A percentile compares a stretch with the other conserved stretches of the same genome.
These are phyloP conservation scores for Exaiptasia diaphana DNA, from an alignment of 64 coral and sea anemone genomes.

Conservation along the genomic window DNA sequence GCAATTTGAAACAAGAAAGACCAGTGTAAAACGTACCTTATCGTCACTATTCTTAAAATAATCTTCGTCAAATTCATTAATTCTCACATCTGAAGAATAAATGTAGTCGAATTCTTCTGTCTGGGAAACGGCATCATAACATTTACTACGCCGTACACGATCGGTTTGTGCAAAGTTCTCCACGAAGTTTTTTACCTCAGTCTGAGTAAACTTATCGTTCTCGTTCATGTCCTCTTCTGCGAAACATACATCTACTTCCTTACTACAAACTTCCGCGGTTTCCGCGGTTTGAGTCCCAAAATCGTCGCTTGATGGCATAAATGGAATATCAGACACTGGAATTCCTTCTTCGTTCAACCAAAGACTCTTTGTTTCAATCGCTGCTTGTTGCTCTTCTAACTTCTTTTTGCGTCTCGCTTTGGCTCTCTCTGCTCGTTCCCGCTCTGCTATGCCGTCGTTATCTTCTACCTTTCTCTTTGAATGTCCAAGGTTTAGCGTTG, in stretches of 20 bases:
- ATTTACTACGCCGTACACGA: neutral
- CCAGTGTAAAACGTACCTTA: slow-evolving; percentile 47
- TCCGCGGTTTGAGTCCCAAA: neutral
- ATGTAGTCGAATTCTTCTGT: slow-evolving; percentile 38
- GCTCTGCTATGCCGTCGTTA: neutral
- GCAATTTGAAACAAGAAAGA: neutral
- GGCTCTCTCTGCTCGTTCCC: slow-evolving; percentile 16
- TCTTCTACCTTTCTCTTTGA: slow-evolving; percentile 9
- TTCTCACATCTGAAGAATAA: neutral
- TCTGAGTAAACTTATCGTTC: neutral
- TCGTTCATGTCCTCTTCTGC: neutral
- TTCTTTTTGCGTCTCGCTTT: slow-evolving; percentile 10
- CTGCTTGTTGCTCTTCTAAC: neutral
- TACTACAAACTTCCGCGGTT: neutral
- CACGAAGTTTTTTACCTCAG: neutral
- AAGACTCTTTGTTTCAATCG: slow-evolving; percentile 14
- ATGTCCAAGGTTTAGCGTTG: slow-evolving; percentile 32
- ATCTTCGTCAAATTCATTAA: slow-evolving; percentile 18
- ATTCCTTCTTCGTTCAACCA: slow-evolving; percentile 27
- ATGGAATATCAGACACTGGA: slow-evolving; percentile 30
- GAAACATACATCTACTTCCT: neutral
- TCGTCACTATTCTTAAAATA: slow-evolving; percentile 7
- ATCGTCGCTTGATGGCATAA: neutral
- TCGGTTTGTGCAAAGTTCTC: neutral
- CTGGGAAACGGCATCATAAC: slow-evolving; percentile 19